Percentiles rank a stretch among this genome's conserved stretches.
Evolutionary conservation across 2,113 vertebrate species (phyloP).

Genomic region (Sturnus vulgaris): DNA sequence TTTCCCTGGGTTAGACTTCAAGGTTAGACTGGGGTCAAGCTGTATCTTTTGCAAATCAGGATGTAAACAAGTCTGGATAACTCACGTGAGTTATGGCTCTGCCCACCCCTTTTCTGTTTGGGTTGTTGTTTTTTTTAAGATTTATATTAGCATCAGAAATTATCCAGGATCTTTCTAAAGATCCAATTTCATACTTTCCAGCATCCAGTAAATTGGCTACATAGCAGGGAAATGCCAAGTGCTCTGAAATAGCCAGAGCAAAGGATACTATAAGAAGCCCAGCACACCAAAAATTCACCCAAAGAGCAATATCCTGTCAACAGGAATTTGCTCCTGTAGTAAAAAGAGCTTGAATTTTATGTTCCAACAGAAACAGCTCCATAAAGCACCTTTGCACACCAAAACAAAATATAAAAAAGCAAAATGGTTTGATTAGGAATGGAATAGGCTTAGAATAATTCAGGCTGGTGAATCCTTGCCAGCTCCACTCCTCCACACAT

Average conservation of each 20-base stretch:
- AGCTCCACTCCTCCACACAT: conserved; percentile 68
- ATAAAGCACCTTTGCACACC: not conserved
- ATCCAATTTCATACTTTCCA: conserved; percentile 8
- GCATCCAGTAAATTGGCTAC: not conserved
- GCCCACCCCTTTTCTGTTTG: not conserved
- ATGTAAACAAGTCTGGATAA: conserved; percentile 57
- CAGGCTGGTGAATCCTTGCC: conserved; percentile 56
- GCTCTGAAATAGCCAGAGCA: not conserved
- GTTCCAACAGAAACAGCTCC: not conserved
- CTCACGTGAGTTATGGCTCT: not conserved
- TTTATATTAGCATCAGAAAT: conserved; percentile 32
- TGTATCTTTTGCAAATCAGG: conserved; percentile 54
- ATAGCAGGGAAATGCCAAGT: conserved; percentile 28
- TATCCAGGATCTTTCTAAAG: not conserved
- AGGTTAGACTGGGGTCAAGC: conserved; percentile 30
- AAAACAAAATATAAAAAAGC: not conserved
- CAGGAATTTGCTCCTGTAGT: not conserved
- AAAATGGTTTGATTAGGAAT: conserved; percentile 2
- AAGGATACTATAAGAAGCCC: not conserved
- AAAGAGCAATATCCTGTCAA: not conserved
- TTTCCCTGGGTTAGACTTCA: conserved; percentile 22
- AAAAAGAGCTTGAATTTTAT: not conserved
- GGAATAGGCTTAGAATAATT: conserved; percentile 50
- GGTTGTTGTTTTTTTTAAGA: not conserved
- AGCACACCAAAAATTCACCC: not conserved